Conservation (phyloP, 2,113 vertebrate genomes). For the Lampris incognitus region DNA sequence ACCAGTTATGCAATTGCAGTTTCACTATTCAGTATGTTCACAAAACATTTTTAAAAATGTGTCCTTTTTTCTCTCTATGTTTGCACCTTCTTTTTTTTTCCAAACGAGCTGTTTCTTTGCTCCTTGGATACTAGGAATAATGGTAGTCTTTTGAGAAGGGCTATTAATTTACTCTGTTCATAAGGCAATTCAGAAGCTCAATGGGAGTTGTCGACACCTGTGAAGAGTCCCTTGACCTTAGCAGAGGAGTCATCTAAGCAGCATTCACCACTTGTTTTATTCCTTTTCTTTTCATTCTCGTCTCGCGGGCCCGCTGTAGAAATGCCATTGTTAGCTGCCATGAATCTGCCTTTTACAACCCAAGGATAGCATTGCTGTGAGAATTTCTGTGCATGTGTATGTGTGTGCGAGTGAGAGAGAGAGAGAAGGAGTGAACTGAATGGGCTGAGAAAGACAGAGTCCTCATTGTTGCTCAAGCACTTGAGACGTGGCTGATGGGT, state of each 20-base stretch:
- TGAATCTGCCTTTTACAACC: conserved; percentile 58
- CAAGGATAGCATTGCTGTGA: conserved; percentile 51
- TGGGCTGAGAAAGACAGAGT: conserved; percentile 63
- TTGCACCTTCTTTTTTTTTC: conserved; percentile 21
- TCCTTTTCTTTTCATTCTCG: conserved; percentile 40
- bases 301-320: conserved; percentile 27
- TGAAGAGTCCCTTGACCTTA: conserved; percentile 25
- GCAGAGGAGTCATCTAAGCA: not conserved
- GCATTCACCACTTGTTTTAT: conserved; percentile 42
- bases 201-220: conserved; percentile 42
- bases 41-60: not conserved
- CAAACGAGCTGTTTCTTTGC: conserved; percentile 1
- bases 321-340: conserved; percentile 58
- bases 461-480: conserved; percentile 35
- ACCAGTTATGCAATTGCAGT: not conserved
- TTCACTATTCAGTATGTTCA: too few species aligned
- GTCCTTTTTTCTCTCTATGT: conserved; percentile 23
- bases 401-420: conserved; percentile 25
- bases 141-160: conserved; percentile 13
- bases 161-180: conserved; percentile 12
- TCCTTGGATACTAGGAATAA: not conserved
- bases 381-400: conserved; percentile 24
- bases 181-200: conserved; percentile 7
- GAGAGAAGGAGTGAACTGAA: conserved; percentile 46
- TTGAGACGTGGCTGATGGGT: conserved; percentile 47